Percentiles rank a stretch among this genome's conserved stretches.
phyloP scores from a whole-genome alignment of 2,797 vertebrate genomes.

The Trachurus trachurus region DNA sequence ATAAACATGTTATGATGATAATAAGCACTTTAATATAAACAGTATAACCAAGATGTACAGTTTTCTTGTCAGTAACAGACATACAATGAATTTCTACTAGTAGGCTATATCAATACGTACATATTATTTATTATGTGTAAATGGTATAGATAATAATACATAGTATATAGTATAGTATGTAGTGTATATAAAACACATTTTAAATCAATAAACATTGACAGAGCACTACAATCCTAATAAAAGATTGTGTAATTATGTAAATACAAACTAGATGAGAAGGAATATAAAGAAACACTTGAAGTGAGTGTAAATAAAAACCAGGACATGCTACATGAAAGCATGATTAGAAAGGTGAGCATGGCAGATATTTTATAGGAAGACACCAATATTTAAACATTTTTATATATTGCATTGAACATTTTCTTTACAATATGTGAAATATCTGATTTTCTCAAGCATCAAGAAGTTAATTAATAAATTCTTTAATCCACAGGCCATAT shows the following conservation, averaged over 20 bases:
- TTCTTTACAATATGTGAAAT: conserved; percentile 26
- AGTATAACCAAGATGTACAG: neutral
- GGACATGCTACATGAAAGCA: neutral
- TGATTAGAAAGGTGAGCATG: neutral
- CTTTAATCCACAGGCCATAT: conserved; percentile 36
- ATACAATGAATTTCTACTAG: neutral
- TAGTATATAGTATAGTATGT: neutral
- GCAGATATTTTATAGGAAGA: neutral
- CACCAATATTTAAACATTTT: neutral
- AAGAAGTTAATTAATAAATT: conserved; percentile 17
- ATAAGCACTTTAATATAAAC: neutral
- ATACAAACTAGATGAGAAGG: neutral
- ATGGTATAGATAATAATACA: neutral
- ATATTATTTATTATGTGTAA: neutral
- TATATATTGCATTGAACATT: neutral
- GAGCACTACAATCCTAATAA: neutral
- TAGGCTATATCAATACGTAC: neutral
- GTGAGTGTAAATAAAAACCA: neutral
- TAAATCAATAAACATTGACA: neutral
- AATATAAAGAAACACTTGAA: neutral
- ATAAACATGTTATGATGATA: too few relatives aligned
- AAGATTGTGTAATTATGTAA: neutral
- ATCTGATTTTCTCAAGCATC: conserved; percentile 20
- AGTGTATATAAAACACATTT: neutral
- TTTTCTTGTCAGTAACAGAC: neutral